phyloP scores from a whole-genome alignment of 2,797 vertebrate genomes.

The Ispidina picta region DNA sequence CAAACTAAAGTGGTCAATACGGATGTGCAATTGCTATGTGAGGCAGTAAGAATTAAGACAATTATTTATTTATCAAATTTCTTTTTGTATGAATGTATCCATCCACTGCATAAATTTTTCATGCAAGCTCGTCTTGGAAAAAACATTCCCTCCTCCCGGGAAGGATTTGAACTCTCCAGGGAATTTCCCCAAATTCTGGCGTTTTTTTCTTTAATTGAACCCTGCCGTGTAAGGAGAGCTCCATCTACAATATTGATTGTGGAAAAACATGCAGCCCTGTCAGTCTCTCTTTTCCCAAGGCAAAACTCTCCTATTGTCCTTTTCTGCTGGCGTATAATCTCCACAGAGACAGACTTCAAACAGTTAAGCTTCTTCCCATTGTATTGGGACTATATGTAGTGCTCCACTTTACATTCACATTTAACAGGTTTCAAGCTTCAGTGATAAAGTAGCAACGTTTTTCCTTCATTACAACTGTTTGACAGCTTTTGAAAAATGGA shows the following conservation, averaged over 20 bases:
- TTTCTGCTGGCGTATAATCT: conserved; percentile 55
- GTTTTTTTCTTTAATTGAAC: conserved; percentile 70
- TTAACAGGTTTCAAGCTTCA: conserved; percentile 64
- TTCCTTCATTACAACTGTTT: conserved; percentile 64
- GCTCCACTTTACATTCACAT: conserved; percentile 59
- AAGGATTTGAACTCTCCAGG: conserved; percentile 72
- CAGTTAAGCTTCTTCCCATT: conserved; percentile 55
- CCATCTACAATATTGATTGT: conserved; percentile 73
- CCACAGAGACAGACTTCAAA: conserved; percentile 67
- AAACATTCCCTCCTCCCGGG: conserved; percentile 57
- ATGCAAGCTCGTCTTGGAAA: conserved; percentile 70
- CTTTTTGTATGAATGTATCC: conserved; percentile 61
- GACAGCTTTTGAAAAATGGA: conserved; percentile 69
- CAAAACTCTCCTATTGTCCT: conserved; percentile 47
- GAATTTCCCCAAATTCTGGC: conserved; percentile 75
- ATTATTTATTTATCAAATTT: conserved; percentile 69
- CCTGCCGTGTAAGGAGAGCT: conserved; percentile 55
- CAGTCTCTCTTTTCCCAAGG: conserved; percentile 67
- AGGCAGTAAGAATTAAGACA: conserved; percentile 63
- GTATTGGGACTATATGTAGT: conserved; percentile 30
- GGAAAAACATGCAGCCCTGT: conserved; percentile 62
- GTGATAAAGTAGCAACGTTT: conserved; percentile 56
- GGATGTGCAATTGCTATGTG: conserved; percentile 55
- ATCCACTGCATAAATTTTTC: conserved; percentile 72
- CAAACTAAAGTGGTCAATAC: conserved; percentile 58